Evolutionary conservation across 2,888 invertebrate genomes (phyloP), one percentile per base, ranked within the genome.

Genomic region (Chrysolina oricalcia): DNA sequence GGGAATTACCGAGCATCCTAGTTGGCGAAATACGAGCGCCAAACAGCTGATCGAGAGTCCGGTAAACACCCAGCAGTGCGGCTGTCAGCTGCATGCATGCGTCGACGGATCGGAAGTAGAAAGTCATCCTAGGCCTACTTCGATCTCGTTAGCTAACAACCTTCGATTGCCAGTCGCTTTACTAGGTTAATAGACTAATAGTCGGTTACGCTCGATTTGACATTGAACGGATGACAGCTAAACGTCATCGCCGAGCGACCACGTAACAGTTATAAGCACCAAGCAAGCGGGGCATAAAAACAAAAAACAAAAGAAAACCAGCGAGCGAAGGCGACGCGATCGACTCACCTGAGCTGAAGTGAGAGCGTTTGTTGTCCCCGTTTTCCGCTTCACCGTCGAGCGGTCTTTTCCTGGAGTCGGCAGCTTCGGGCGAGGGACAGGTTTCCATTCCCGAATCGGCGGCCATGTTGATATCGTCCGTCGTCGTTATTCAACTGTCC

Each of bases 371-470:
- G 86, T 94, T 94, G 89, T 95, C 94, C 88, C 95, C 95, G 92
- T 95, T 95, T 90, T 96, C 96, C 86, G 93, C 93, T 91, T 96
- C 96, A 84, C 93, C 93, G 91, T 96, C 96, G 87, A 95, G 93
- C 86, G 96, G 96, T 90, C 96, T 93, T 92, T 96, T 96, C 90
- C 96, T 93, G 90, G 96, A 96, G 92, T 96, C 96, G 85, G 93
- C 92, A 90, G 95, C 95, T 92, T 96, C 96, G 90, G 96, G 96
- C 92, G 96, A 96, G 90, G 96, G 94, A 93, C 96, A 96, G 92
- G 96, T 95, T 93, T 96, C 96, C 95, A 96, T 96, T 92, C 94
- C 94, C 92, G 95, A 94, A 92, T 96, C 96, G 91, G 95, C 95
- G 92, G 95, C 96, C 95, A 96, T 96, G 91, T 94, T 94, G 64